Evolutionary conservation across 2,888 invertebrate species (phyloP), one percentile per base, ranked within the genome.

Genomic region (Gortyna flavago): DNA sequence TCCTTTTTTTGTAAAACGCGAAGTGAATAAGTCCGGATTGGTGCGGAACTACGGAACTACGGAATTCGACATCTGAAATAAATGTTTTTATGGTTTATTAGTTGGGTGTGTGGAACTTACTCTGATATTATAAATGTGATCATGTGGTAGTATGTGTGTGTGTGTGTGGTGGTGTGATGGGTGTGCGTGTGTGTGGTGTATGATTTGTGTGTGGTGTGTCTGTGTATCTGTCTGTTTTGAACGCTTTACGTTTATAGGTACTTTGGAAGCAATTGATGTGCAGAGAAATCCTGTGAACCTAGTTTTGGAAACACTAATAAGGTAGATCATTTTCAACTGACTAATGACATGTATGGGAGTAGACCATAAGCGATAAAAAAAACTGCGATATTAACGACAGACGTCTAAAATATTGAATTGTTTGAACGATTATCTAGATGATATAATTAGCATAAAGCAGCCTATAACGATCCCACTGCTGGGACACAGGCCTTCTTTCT

Each of bases 1-100:
- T 77, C 61, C 74, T 85, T 85, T 81, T 81, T 84, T 66, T 85
- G 72, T 72, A 74, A 69, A 57, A 71, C 51, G 29, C 65, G 32
- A 51, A 72, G 65, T 68, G 82, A 77, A 85, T 73, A 73, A 82
- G 72, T 82, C 7, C 62, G 62, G 29, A 38, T 68, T 62, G 54
- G 32, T 65, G 2, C 48, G 13, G 65, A 38, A 62, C 71, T 65
- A 48, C 25, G 25, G 25, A n/a, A 62, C 69, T 69, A 57, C 32
- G 51, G 57, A n/a, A 59, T 82, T 72, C 44, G 73, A 65, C 48
- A 73, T 68, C 29, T 51, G 68, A 54, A 81, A 75, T 71, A 16
- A 29, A 54, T 75, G 59, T 7, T 69, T 35, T 51, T 62, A 48
- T 41, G 29, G 25, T 59, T 59, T 62, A 13, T 16, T 66, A 67